Percentiles rank a stretch among this genome's conserved stretches.
Evolutionary conservation across 2,888 invertebrate genomes (phyloP).

Genomic region (Boloria euphrosyne): DNA sequence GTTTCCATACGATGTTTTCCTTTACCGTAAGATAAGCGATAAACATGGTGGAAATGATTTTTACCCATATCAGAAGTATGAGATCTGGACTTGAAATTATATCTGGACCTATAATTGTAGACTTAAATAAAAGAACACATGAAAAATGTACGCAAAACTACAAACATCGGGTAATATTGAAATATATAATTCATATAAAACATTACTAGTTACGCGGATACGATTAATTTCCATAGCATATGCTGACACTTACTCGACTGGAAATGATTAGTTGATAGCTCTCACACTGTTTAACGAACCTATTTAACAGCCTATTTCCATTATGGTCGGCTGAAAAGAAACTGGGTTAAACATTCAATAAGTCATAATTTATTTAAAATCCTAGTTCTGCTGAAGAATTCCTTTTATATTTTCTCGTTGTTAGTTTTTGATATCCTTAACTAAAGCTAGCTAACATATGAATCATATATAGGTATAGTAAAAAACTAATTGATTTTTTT

Average conservation of each 20-base stretch:
- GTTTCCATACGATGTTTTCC: no score
- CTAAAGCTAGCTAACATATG: no score
- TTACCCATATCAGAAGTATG: no score
- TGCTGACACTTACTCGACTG: slow-evolving; percentile 28
- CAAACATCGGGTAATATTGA: not conserved
- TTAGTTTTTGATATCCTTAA: not conserved
- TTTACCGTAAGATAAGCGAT: no score
- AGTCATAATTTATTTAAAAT: slow-evolving; percentile 6
- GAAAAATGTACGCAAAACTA: not conserved
- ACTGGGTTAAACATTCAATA: slow-evolving; percentile 9
- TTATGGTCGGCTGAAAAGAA: slow-evolving; percentile 15
- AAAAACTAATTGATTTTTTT: no score
- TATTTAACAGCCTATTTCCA: slow-evolving; percentile 22
- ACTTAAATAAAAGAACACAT: no score
- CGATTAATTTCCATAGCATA: slow-evolving; percentile 1
- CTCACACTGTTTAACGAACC: slow-evolving; percentile 28
- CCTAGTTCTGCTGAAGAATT: not conserved
- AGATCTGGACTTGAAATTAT: no score
- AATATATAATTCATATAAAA: not conserved
- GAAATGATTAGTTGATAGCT: slow-evolving; percentile 27
- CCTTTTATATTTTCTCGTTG: not conserved
- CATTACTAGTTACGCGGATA: not conserved
- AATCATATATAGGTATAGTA: no score
- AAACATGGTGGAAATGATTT: no score
- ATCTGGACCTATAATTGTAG: no score